These are phyloP conservation scores for Boulengeromyrus knoepffleri DNA, from an alignment of 2,113 vertebrate genomes.

Conservation along the genomic window DNA sequence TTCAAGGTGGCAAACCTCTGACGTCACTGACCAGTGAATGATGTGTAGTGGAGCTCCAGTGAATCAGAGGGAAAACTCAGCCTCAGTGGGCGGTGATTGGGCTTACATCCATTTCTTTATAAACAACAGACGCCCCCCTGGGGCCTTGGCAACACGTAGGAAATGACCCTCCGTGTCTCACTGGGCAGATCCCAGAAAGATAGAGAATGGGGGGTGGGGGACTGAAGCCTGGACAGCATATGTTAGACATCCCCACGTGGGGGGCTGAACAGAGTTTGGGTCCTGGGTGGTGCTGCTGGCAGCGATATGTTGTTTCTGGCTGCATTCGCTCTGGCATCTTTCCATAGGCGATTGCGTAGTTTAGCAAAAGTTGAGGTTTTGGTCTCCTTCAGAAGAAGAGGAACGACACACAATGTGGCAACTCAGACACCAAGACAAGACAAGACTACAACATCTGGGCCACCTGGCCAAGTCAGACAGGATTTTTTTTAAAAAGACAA, in stretches of 20 bases:
- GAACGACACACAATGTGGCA: not conserved
- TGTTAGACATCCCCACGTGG: slow-evolving; percentile 1
- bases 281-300: not conserved
- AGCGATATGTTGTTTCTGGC: not conserved
- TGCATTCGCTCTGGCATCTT: not conserved
- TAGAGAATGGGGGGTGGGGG: not conserved
- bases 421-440: not conserved
- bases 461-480: not conserved
- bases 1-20: not conserved
- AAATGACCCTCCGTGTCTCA: slow-evolving; percentile 4
- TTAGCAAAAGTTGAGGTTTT: not conserved
- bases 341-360: not conserved
- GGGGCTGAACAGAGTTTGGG: not conserved
- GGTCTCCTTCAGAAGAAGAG: not conserved
- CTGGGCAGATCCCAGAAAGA: not conserved
- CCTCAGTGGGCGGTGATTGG: not conserved
- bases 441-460: not conserved
- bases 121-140: slow-evolving; percentile 2
- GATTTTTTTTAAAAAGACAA: not conserved
- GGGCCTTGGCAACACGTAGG: not conserved
- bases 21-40: not conserved
- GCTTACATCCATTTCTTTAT: not conserved
- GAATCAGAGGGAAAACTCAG: slow-evolving; percentile 1
- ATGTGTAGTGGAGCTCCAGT: not conserved
- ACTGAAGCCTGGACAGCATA: not conserved